phyloP scores from a whole-genome alignment of 1,140 invertebrate genomes.

The Sipha flava region DNA sequence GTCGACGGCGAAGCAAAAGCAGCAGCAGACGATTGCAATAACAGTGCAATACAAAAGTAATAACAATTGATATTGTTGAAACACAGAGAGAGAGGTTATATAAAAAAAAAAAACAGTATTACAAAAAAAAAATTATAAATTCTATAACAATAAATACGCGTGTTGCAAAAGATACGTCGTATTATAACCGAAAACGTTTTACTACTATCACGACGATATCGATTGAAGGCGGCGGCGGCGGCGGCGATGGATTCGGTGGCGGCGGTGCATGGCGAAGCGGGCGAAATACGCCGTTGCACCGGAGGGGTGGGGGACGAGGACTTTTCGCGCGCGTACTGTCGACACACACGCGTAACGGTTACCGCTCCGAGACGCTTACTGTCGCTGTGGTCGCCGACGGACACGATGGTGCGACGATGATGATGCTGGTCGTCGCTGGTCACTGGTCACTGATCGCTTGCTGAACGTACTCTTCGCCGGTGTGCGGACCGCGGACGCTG shows the following conservation, averaged over 20 bases:
- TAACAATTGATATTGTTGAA: too few relatives aligned
- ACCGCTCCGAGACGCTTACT: neutral
- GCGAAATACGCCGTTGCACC: neutral
- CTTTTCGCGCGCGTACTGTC: slow-evolving; percentile 19
- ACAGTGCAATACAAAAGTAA: neutral
- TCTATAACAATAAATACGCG: neutral
- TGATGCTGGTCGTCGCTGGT: too few relatives aligned
- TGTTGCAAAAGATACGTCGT: neutral
- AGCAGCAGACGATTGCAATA: neutral
- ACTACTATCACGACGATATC: slow-evolving; percentile 18
- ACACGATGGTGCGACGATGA: too few relatives aligned
- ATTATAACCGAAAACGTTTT: slow-evolving; percentile 22
- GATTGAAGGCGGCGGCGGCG: neutral
- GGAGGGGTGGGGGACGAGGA: neutral
- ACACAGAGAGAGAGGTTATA: neutral
- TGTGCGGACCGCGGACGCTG: too few relatives aligned
- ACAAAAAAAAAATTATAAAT: neutral
- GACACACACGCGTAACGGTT: neutral
- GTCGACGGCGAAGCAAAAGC: too few relatives aligned
- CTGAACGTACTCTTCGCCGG: too few relatives aligned
- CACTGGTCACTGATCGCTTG: too few relatives aligned
- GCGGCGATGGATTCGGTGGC: too few relatives aligned
- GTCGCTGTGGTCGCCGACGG: neutral
- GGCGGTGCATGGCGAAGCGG: neutral
- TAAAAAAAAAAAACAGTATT: neutral